A percentile compares a stretch with the other conserved stretches of the same genome.
Conservation (phyloP, 1,140 invertebrate genomes). For the Drosophila grimshawi region DNA sequence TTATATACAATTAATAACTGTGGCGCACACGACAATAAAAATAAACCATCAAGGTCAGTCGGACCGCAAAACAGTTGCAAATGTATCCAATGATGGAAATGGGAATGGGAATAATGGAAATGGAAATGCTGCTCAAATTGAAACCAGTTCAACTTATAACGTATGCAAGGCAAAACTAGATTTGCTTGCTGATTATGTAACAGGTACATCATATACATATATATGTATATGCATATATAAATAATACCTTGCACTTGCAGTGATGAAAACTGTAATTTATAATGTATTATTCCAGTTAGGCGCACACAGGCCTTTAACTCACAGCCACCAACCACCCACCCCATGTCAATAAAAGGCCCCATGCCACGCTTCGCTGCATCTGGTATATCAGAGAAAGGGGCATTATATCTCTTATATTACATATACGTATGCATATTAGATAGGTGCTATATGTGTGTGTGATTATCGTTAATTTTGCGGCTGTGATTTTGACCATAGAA, state of each 20-base stretch:
- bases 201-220: conserved; percentile 7
- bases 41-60: conserved; percentile 31
- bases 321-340: neutral
- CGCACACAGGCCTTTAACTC: neutral
- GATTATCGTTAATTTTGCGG: too few relatives aligned
- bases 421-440: too few relatives aligned
- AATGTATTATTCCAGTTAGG: conserved; percentile 5
- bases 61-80: conserved; percentile 19
- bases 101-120: too few relatives aligned
- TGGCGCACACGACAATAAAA: conserved; percentile 16
- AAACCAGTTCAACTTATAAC: conserved; percentile 40
- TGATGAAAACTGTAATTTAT: conserved; percentile 27
- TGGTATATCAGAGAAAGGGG: neutral
- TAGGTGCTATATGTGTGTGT: too few relatives aligned
- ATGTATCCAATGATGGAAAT: neutral
- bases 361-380: conserved; percentile 21
- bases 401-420: neutral
- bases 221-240: too few relatives aligned
- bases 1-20: conserved; percentile 34
- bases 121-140: conserved; percentile 18
- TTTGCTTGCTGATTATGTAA: conserved; percentile 15
- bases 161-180: neutral
- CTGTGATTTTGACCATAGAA: too few relatives aligned
- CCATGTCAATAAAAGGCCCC: conserved; percentile 12
- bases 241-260: conserved; percentile 1